Evolutionary conservation across 2,113 vertebrate genomes (phyloP).

Genomic region (Cercopithecus mona): DNA sequence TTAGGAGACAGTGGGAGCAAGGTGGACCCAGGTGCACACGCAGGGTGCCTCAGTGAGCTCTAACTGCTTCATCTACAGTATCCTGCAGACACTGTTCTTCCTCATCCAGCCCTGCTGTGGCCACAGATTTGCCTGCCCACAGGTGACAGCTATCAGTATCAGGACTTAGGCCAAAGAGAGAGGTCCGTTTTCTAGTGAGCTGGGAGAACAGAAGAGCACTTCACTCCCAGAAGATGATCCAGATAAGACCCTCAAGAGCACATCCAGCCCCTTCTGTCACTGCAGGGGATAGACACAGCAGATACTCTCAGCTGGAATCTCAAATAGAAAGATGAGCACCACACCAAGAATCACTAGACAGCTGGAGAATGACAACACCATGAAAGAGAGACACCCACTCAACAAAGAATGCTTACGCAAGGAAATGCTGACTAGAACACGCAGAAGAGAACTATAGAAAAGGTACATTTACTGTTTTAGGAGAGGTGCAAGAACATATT

Average conservation of each 20-base stretch:
- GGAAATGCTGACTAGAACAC: background rate
- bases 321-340: background rate
- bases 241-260: background rate
- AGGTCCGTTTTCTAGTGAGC: background rate
- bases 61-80: accelerated
- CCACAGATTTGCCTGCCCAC: background rate
- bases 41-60: accelerated
- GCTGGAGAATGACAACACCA: background rate
- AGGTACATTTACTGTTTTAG: background rate
- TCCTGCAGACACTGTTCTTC: accelerated
- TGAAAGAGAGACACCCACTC: background rate
- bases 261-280: too few relatives aligned
- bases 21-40: accelerated
- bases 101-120: too few relatives aligned
- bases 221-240: background rate
- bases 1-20: too few relatives aligned
- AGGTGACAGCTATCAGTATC: background rate
- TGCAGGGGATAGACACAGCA: background rate
- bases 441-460: background rate
- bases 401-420: background rate
- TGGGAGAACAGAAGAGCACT: background rate
- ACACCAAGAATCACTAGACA: background rate
- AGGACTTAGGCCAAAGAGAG: background rate
- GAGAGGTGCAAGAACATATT: background rate
- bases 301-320: background rate